Evolutionary conservation across 2,113 vertebrate genomes (phyloP).

Genomic region (Oryzias woworae): DNA sequence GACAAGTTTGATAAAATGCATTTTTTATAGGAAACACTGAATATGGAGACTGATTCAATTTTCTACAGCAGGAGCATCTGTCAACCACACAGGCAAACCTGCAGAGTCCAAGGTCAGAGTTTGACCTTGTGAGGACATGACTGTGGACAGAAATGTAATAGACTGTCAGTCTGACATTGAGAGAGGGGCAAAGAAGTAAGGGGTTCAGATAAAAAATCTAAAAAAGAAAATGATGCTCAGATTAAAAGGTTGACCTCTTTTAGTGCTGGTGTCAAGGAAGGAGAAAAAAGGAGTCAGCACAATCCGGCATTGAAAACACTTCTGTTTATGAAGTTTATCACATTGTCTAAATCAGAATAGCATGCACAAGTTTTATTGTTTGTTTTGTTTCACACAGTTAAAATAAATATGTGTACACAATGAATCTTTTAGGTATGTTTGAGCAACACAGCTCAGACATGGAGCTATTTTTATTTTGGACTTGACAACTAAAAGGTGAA

Average conservation of each 20-base stretch:
- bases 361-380: slow-evolving; percentile 1
- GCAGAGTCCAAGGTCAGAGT: slow-evolving; percentile 23
- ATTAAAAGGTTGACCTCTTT: slow-evolving; percentile 21
- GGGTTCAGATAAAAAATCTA: background rate
- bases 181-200: background rate
- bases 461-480: slow-evolving; percentile 18
- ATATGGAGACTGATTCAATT: slow-evolving; percentile 25
- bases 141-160: background rate
- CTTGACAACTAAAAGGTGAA: slow-evolving; percentile 1
- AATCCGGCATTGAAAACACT: slow-evolving; percentile 20
- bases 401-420: slow-evolving; percentile 26
- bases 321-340: background rate
- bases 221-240: background rate
- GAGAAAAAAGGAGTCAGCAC: background rate
- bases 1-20: background rate
- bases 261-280: slow-evolving; percentile 1
- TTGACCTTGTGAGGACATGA: background rate
- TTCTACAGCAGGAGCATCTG: slow-evolving; percentile 15
- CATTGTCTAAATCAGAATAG: slow-evolving; percentile 5
- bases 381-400: slow-evolving; percentile 31
- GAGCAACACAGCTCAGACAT: background rate
- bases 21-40: background rate
- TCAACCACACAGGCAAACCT: slow-evolving; percentile 3
- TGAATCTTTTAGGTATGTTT: slow-evolving; percentile 17
- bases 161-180: slow-evolving; percentile 22